Evolutionary conservation across 1,140 invertebrate species (phyloP), one percentile per base, ranked within the genome.

Genomic region (Eupristina koningsbergeri): DNA sequence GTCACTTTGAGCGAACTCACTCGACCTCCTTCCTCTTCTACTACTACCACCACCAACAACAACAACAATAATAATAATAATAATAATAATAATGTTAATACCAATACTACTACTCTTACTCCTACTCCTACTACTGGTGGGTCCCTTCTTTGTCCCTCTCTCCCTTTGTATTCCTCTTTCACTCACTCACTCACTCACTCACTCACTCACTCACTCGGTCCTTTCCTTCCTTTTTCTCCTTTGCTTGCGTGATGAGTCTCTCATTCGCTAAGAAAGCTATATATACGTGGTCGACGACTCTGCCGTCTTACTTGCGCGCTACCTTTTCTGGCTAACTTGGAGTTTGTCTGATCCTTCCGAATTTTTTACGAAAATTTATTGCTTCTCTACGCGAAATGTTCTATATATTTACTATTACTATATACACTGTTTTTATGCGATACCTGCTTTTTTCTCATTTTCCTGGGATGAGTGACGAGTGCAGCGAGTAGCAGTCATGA

Each of bases 11-110:
- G 45, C 85, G 84, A 76, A 73, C 85, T 80, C 84, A 83, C 84
- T 87, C 86, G 84, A 87, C 83, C 58, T 86, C 79, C 63, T 78
- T n/a, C n/a, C n/a, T n/a, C n/a, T n/a, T n/a, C n/a, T n/a, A n/a
- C n/a, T n/a, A n/a, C n/a, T n/a, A n/a, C n/a, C n/a, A n/a, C n/a
- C n/a, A n/a, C n/a, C n/a, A n/a, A n/a, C n/a, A n/a, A n/a, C n/a
- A n/a, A n/a, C n/a, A n/a, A n/a, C n/a, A n/a, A n/a, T n/a, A n/a
- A n/a, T n/a, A n/a, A n/a, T n/a, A n/a, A n/a, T n/a, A n/a, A n/a
- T n/a, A n/a, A n/a, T n/a, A n/a, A n/a, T n/a, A n/a, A n/a, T n/a
- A n/a, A n/a, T n/a, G n/a, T n/a, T n/a, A n/a, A n/a, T n/a, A n/a
- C n/a, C n/a, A n/a, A n/a, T n/a, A 71, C 50, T 58, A 71, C 41